Evolutionary conservation across 2,113 vertebrate genomes (phyloP), one percentile per base, ranked within the genome.

Genomic region (Etheostoma cragini): DNA sequence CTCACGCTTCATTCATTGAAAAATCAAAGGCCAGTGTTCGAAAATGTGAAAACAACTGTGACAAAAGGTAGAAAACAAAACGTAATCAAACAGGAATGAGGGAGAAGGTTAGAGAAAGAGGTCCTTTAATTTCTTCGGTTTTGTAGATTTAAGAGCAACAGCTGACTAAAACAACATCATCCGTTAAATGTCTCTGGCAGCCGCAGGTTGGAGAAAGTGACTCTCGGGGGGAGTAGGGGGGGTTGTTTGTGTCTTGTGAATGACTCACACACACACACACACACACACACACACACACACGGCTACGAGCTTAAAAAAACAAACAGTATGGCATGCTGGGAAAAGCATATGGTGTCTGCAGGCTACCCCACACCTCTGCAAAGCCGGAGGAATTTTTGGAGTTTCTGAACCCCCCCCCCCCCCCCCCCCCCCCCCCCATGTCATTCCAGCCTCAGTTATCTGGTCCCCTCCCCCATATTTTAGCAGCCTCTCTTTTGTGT

Each of bases 281-380:
- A 45, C 54, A 65, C 67, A 70, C 75, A 72, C 70, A 60, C 61
- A 54, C 69, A 74, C 73, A 56, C 67, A 45, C 54, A 65, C 67
- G 69, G 74, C 64, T n/a, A 6, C 8, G 1, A 42, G 72, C 73
- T 81, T 82, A 94, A 94, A 94, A 92, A 94, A 94, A 92, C 94
- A 81, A 78, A 70, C 62, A 35, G 62, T 63, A 14, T 58, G 66
- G 64, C 78, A n/a, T 46, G 46, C 64, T 73, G 65, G 72, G 42
- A 56, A 72, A 84, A 62, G 14, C 62, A 82, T 76, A 69, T 61
- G 62, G 42, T 42, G 54, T 66, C 74, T 67, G 65, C 52, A 63
- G 65, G 57, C 49, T 26, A 24, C 17, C 19, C 4, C 50, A 24
- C 74, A 38, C 24, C 66, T 76, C 71, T 84, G 60, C 69, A 52